Conservation (phyloP, 1,140 invertebrate species). For the Lerema accius region DNA sequence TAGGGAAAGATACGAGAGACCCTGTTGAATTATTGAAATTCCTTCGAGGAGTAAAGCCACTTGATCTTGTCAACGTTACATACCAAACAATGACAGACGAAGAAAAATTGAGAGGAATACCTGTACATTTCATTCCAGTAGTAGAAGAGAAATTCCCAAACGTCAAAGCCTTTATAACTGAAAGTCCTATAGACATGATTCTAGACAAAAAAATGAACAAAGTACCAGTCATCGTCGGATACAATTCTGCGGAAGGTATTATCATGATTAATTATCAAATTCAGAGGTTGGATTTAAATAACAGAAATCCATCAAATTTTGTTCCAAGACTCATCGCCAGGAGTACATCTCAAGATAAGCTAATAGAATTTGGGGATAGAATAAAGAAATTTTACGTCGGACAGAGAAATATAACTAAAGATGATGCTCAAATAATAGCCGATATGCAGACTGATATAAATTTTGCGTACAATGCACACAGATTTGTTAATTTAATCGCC, state of each 20-base stretch:
- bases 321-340: conserved; percentile 55
- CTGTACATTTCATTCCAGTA: conserved; percentile 65
- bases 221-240: conserved; percentile 84
- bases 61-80: conserved; percentile 53
- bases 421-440: conserved; percentile 54
- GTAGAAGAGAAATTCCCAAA: conserved; percentile 64
- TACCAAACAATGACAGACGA: conserved; percentile 44
- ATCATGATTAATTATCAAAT: conserved; percentile 58
- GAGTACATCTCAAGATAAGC: conserved; percentile 36
- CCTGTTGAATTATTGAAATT: conserved; percentile 59
- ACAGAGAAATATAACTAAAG: conserved; percentile 53
- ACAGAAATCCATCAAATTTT: conserved; percentile 54
- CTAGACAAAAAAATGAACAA: conserved; percentile 71
- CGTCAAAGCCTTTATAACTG: conserved; percentile 57
- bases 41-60: conserved; percentile 59
- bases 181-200: conserved; percentile 60
- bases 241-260: conserved; percentile 83
- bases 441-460: conserved; percentile 66
- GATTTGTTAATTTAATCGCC: conserved; percentile 56
- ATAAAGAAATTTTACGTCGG: conserved; percentile 78
- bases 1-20: conserved; percentile 64
- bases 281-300: conserved; percentile 46
- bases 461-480: conserved; percentile 70
- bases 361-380: conserved; percentile 57
- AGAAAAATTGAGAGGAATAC: conserved; percentile 62